Evolutionary conservation across 2,797 vertebrate genomes (phyloP).

Genomic region (Crenichthys baileyi): DNA sequence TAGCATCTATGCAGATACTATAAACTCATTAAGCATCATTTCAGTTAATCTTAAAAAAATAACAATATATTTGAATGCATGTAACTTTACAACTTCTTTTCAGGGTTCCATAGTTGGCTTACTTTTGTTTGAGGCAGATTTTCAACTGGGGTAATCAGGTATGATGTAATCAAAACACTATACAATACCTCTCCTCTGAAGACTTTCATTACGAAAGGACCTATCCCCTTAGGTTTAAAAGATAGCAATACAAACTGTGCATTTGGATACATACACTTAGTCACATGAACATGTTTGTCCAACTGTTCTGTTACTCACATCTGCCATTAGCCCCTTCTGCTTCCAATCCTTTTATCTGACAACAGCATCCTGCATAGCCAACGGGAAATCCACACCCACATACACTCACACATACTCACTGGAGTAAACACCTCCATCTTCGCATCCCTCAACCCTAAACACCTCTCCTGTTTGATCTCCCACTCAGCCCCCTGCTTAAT

Average conservation of each 20-base stretch:
- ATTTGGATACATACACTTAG: neutral
- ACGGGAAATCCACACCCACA: conserved; percentile 36
- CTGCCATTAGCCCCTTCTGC: conserved; percentile 39
- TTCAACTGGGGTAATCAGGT: conserved; percentile 1
- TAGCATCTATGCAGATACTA: too few relatives aligned
- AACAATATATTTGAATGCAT: neutral
- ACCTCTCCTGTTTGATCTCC: conserved; percentile 60
- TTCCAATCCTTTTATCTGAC: conserved; percentile 58
- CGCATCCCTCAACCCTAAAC: conserved; percentile 36
- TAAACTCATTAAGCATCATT: neutral
- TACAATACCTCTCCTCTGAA: conserved; percentile 9
- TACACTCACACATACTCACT: conserved; percentile 23
- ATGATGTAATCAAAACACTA: conserved; percentile 24
- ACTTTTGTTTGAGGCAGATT: neutral
- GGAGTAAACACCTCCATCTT: conserved; percentile 57
- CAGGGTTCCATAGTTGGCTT: neutral
- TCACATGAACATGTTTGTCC: neutral
- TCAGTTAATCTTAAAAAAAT: neutral
- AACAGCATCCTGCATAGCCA: conserved; percentile 47
- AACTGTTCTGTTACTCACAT: conserved; percentile 24
- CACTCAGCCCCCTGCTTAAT: conserved; percentile 65
- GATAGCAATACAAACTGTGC: conserved; percentile 19
- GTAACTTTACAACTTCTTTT: neutral
- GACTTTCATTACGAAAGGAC: conserved; percentile 28
- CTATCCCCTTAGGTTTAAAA: conserved; percentile 27